Evolutionary conservation across 2,888 invertebrate species (phyloP).

Genomic region (Lycia hirtaria): DNA sequence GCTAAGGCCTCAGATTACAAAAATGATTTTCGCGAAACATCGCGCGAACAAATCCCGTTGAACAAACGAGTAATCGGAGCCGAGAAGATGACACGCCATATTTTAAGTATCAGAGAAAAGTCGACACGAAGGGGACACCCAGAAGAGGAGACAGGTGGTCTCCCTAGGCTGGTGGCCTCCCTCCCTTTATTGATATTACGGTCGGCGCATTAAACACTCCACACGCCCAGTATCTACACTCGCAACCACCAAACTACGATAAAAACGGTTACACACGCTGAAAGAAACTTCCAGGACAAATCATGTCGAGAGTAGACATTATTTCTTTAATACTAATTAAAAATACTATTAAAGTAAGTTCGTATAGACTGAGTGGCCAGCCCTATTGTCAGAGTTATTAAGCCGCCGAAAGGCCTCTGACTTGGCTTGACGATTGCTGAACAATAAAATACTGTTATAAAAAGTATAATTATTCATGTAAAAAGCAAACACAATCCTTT

Average conservation of each 20-base stretch:
- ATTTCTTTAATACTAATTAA: too few species aligned
- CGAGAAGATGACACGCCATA: constrained; percentile 74
- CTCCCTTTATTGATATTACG: constrained; percentile 77
- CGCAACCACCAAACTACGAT: constrained; percentile 54
- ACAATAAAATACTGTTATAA: too few species aligned
- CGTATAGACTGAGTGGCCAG: too few species aligned
- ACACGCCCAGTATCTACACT: constrained; percentile 66
- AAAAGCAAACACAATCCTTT: too few species aligned
- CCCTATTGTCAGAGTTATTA: too few species aligned
- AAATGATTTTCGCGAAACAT: constrained; percentile 58
- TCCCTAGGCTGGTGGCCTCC: constrained; percentile 46
- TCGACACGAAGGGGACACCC: constrained; percentile 66
- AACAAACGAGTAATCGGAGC: constrained; percentile 73
- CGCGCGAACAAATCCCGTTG: constrained; percentile 62
- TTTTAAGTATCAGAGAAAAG: constrained; percentile 77
- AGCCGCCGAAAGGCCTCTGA: too few species aligned
- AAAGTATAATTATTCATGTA: too few species aligned
- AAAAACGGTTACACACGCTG: constrained; percentile 7
- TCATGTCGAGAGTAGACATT: too few species aligned
- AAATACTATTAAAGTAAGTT: too few species aligned
- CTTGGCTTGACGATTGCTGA: too few species aligned
- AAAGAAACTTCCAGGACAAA: too few species aligned
- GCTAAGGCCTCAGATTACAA: constrained; percentile 50
- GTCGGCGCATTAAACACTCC: constrained; percentile 75
- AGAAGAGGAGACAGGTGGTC: constrained; percentile 59